Evolutionary conservation across 2,888 invertebrate species (phyloP), one percentile per base, ranked within the genome.

Genomic region (Drosophila cracens): DNA sequence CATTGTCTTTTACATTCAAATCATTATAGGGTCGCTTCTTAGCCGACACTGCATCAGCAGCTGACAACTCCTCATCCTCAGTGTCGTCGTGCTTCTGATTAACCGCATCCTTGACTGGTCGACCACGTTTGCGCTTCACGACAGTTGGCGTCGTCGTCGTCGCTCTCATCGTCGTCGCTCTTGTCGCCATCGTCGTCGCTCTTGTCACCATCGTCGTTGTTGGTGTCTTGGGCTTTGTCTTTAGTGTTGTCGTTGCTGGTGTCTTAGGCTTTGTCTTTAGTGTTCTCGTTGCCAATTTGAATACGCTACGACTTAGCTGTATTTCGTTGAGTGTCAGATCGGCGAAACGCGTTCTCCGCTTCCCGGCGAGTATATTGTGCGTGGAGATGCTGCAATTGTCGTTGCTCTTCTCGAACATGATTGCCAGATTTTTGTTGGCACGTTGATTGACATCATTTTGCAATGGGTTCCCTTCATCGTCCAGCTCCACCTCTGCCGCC

Each of bases 311-410:
- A 2, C 79, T 77, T 0, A 84, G 72, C 18, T 80, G 60, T 0
- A 82, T 86, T 66, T 92, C 92, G 60, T 92, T 92, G 5, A 92
- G 79, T 7, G 90, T 90, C 0, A 82, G 69, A 0, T 81, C 77
- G 2, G 38, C 29, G 0, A 83, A 68, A 0, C 92, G 87, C 0
- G 92, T 90, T 1, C 91, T 79, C 0, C 92, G 78, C 58, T 92
- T 93, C 2, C 93, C 93, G 0, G 72, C 70, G 10, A 93, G 87
- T 10, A 93, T 93, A 62, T 93, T 93, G 38, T 93, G 92, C 0
- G 91, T 91, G 4, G 93, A 93, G 1, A 93, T 85, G 18, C 84
- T 83, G 16, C 92, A 92, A 34, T 91, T 92, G 49, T 92, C 93
- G 59, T 56, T 82, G 4, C 88, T 79, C 51, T 78, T 91, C 27